phyloP scores from a whole-genome alignment of 1,140 invertebrate species.

The Ptiloglossa arizonensis region DNA sequence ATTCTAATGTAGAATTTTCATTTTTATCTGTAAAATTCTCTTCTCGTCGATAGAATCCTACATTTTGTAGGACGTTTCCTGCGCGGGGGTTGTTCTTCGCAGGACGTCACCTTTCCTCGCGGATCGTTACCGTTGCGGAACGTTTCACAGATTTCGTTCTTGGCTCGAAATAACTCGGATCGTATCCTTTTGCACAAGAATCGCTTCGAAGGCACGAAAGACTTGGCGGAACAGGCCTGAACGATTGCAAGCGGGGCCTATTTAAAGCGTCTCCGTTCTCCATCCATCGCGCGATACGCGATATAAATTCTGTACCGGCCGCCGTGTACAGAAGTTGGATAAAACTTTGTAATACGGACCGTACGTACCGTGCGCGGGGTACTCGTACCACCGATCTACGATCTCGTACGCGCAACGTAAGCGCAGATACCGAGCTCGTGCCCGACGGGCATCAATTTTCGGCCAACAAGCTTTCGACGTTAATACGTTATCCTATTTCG shows the following conservation, averaged over 20 bases:
- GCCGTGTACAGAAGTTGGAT: neutral
- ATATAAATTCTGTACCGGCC: conserved; percentile 1
- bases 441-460: conserved; percentile 37
- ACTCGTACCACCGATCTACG: neutral
- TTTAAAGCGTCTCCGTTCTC: conserved; percentile 18
- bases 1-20: too few species aligned
- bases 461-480: conserved; percentile 49
- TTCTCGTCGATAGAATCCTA: too few species aligned
- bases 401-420: neutral
- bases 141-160: neutral
- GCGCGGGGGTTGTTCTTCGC: too few species aligned
- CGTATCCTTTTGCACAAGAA: neutral
- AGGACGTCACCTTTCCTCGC: too few species aligned
- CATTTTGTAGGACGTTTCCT: too few species aligned
- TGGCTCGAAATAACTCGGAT: neutral
- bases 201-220: neutral
- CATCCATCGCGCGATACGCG: neutral
- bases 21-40: too few species aligned
- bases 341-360: neutral
- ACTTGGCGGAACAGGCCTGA: neutral
- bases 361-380: too few species aligned
- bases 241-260: conserved; percentile 1
- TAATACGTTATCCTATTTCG: conserved; percentile 54
- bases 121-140: too few species aligned
- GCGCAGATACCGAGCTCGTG: neutral